Conservation (phyloP, 1,140 invertebrate genomes). For the Ceratosolen fusciceps region DNA sequence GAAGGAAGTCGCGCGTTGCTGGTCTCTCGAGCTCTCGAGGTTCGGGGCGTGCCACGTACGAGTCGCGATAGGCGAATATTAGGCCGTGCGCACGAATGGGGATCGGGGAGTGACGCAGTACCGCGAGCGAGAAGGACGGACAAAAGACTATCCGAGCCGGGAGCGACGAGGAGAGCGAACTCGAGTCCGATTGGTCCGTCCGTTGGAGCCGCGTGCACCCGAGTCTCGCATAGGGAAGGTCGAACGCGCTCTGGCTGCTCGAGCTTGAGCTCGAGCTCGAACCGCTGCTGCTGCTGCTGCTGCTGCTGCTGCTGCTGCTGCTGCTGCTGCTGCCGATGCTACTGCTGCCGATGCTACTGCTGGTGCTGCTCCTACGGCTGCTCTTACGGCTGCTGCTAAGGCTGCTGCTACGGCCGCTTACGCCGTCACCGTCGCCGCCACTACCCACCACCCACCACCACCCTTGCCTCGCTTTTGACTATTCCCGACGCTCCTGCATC, state of each 20-base stretch:
- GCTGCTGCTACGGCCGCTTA: too few species aligned
- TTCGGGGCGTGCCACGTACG: slow-evolving; percentile 66
- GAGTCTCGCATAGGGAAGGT: too few species aligned
- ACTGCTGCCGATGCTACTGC: too few species aligned
- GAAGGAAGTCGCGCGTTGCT: slow-evolving; percentile 40
- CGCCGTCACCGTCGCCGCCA: too few species aligned
- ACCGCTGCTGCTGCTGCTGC: not conserved
- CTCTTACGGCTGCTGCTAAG: too few species aligned
- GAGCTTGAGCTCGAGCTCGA: not conserved
- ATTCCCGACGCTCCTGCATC: too few species aligned
- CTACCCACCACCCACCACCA: too few species aligned
- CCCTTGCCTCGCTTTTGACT: too few species aligned
- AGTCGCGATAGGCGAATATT: slow-evolving; percentile 39
- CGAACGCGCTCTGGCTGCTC: not conserved
- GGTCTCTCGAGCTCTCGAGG: not conserved
- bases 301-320: not conserved
- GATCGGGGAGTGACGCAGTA: not conserved
- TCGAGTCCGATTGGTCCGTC: slow-evolving; percentile 5
- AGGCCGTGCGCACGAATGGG: not conserved
- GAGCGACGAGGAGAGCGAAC: not conserved
- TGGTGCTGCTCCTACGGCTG: too few species aligned
- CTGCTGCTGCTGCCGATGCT: not conserved
- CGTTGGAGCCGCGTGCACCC: not conserved
- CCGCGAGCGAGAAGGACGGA: not conserved
- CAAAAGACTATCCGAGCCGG: not conserved